Base-by-base conservation (phyloP, 2,113 vertebrate genomes). In the Eulemur rufifrons region DNA sequence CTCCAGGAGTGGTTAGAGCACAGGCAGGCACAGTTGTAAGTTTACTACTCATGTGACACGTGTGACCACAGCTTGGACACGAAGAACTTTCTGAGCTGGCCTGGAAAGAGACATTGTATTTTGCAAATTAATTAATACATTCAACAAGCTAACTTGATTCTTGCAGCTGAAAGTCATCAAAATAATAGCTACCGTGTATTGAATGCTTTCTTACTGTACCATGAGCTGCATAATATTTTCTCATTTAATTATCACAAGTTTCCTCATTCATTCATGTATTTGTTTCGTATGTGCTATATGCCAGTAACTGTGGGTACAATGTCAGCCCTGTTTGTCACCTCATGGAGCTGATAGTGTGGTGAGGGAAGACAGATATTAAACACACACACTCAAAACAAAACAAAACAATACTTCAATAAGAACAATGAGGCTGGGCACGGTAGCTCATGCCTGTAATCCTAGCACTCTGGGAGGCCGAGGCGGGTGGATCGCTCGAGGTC, bases 41-140 rank as follows among this genome's bases (percentile, higher is more conserved):
- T 78, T 96, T 76, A 54, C 50, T 52, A n/a, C 29, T 81, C 56
- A 3, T 21, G 39, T 37, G 69, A 90, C 94, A 93, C 20, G 17
- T 71, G 3, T 96, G 97, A 64, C 94, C 93, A 71, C 98, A 98
- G 32, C 9, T 97, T 13, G 97, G 97, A 96, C 98, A 98, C 54
- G 95, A 68, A 20, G 95, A 86, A 59, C 76, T 97, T 96, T 96
- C 97, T 66, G 97, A 74, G 20, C 34, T 4, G 0, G 86, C 64
- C 98, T 98, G 96, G 68, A 98, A 98, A 50, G 3, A 59, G 37
- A 80, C 1, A 81, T 84, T 89, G 84, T 69, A 96, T 64, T 77
- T 78, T 77, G 50, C 37, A 89, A 91, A 73, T 77, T 13, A 93
- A 25, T 56, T 63, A 63, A 63, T 29, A 61, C 25, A 61, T 29